Percentiles rank a stretch among this genome's conserved stretches.
phyloP scores from a whole-genome alignment of 2,797 vertebrate species.

The Cynodonichthys magdalenae region DNA sequence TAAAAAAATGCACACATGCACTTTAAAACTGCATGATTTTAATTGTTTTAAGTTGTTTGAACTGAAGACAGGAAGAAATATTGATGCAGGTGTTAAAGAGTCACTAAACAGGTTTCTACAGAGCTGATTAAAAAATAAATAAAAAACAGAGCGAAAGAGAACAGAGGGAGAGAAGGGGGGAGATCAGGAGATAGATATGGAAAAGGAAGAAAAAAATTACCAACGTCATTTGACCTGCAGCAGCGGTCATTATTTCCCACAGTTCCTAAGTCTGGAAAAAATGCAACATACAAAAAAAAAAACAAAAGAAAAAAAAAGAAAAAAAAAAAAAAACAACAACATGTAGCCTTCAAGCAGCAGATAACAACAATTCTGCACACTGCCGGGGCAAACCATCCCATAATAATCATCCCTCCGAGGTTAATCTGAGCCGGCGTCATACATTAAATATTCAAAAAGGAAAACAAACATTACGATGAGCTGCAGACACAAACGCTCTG shows the following conservation, averaged over 20 bases:
- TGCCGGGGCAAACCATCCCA: slow-evolving; percentile 49
- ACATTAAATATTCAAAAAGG: no score
- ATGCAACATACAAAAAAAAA: slow-evolving; percentile 91
- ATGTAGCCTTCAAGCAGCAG: slow-evolving; percentile 81
- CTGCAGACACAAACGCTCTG: not conserved
- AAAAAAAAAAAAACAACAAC: slow-evolving; percentile 71
- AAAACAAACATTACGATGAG: no score
- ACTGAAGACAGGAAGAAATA: slow-evolving; percentile 54
- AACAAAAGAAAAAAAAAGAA: slow-evolving; percentile 74
- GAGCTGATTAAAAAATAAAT: slow-evolving; percentile 61
- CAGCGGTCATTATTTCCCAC: slow-evolving; percentile 99
- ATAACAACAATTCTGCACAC: slow-evolving; percentile 72
- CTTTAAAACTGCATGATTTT: slow-evolving; percentile 41
- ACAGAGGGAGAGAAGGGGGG: not conserved
- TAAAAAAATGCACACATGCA: slow-evolving; percentile 55
- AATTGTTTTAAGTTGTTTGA: slow-evolving; percentile 31
- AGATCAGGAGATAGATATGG: slow-evolving; percentile 88
- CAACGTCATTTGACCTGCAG: slow-evolving; percentile 99
- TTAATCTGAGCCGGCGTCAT: slow-evolving; percentile 29
- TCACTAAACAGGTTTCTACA: slow-evolving; percentile 66
- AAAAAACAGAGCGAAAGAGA: slow-evolving; percentile 54
- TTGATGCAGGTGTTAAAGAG: slow-evolving; percentile 80
- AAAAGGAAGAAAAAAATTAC: slow-evolving; percentile 96
- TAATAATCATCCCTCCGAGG: slow-evolving; percentile 31
- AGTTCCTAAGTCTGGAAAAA: slow-evolving; percentile 99